Evolutionary conservation across 2,797 vertebrate genomes (phyloP).

Genomic region (Argyrosomus regius): DNA sequence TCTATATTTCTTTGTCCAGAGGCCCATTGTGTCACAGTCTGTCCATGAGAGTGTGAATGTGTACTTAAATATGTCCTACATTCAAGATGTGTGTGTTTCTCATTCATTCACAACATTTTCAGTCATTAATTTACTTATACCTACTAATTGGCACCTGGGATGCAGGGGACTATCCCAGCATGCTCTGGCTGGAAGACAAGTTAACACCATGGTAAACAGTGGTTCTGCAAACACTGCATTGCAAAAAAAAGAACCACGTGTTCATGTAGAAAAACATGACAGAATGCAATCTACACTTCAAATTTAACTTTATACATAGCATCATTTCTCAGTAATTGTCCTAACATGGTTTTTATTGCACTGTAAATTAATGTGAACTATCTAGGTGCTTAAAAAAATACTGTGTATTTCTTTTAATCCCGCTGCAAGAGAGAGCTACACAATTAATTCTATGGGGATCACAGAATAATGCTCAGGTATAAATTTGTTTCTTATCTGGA

Average conservation of each 20-base stretch:
- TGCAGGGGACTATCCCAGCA: neutral
- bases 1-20: neutral
- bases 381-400: conserved; percentile 13
- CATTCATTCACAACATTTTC: neutral
- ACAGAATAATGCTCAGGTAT: conserved; percentile 36
- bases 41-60: neutral
- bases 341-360: conserved; percentile 2
- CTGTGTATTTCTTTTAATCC: conserved; percentile 5
- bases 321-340: conserved; percentile 2
- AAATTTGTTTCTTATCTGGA: conserved; percentile 38
- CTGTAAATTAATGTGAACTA: conserved; percentile 11
- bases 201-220: neutral
- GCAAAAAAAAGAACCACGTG: neutral
- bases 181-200: neutral
- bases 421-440: conserved; percentile 17
- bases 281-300: no score
- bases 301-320: neutral
- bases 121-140: neutral
- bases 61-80: neutral
- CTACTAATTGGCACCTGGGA: neutral
- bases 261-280: neutral
- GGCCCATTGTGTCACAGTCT: neutral
- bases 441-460: conserved; percentile 35
- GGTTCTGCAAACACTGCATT: no score
- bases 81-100: neutral